Base-by-base conservation (phyloP, 2,888 invertebrate species). In the Synergus laeviventris region DNA sequence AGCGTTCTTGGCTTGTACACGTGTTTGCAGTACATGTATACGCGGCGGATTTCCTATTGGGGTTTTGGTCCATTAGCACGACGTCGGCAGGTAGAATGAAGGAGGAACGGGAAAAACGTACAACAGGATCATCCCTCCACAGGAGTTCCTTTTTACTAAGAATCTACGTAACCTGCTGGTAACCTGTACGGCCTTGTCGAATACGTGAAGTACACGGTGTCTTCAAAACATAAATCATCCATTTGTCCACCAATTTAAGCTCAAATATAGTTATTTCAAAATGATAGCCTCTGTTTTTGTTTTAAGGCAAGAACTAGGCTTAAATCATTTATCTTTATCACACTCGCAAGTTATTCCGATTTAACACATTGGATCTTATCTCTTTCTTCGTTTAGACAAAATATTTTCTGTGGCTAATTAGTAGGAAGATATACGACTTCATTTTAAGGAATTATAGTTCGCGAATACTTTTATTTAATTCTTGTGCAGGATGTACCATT, bases 71-170 rank as follows among this genome's bases (percentile, higher is more conserved):
- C 79, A 81, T 81, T 81, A 81, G 80, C 80, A 79, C 79, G 73
- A 75, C 80, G 78, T 75, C 62, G 79, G 78, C 77, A 81, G 79
- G 78, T 79, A 77, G 78, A 78, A 80, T 78, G 56, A 61, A 56
- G 78, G 78, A 78, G 77, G 78, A 80, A 78, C 56, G 61, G 66
- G 76, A 76, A 78, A 78, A 76, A 80, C 78, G 74, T 59, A 80
- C 77, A 78, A 76, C 76, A 78, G 79, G 78, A 76, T 70, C 79
- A 81, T 76, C 79, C 70, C 70, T 74, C 78, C 77, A 60, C 80
- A 76, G 81, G 80, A 79, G 79, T 81, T 80, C 79, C 62, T 73
- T 79, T 79, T 79, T 79, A 49, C 76, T 79, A 81, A 80, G 56
- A 78, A 76, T 74, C 74, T 74, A 80, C 76, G 66, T 81, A 81